Base-by-base conservation (phyloP, 35 echinoderm and acorn worm genomes). In the Stichopus chloronotus region DNA sequence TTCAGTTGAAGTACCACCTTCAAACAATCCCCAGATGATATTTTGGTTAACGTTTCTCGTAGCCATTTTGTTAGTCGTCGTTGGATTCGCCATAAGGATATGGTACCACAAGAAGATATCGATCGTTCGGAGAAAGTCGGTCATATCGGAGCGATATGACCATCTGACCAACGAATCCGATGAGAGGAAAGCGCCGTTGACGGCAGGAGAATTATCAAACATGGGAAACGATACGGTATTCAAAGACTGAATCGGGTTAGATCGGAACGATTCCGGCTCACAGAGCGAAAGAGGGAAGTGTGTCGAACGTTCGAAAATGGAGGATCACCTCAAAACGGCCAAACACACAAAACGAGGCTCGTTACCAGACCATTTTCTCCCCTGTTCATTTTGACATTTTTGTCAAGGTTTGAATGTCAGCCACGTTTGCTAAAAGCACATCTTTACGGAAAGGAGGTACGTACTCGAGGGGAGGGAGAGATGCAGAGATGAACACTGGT, bases 91-190 rank as follows among this genome's bases (percentile, higher is more conserved):
- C 20, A 58, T 85, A 56, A 12, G 82, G 58, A n/a, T 58, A 58
- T 20, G 55, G 82, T 58, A 85, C 24, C 82, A 85, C 82, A 85
- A 58, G 16, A 85, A 85, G 20, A 30, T 53, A n/a, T 53, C 58
- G 4, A 14, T 74, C 6, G 7, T 53, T 58, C 82, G 82, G 3
- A 19, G 52, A 85, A 85, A 58, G 21, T 85, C 82, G 82, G 6
- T 23, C 5, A 85, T 85, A 59, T 85, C 82, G 7, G 82, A 85
- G 5, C 17, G 82, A 58, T 85, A 85, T 55, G 82, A 85, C 55
- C 55, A 85, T 58, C n/a, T 85, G 16, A 19, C 55, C 30, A 85
- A 30, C 16, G 55, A 55, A 16, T 19, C 1, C 9, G 55, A 85
- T 17, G 82, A 85, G 10, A 9, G 19, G 14, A 85, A 59, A 12